Base-by-base conservation (phyloP, 2,797 vertebrate species). In the Silurus lanzhouensis region DNA sequence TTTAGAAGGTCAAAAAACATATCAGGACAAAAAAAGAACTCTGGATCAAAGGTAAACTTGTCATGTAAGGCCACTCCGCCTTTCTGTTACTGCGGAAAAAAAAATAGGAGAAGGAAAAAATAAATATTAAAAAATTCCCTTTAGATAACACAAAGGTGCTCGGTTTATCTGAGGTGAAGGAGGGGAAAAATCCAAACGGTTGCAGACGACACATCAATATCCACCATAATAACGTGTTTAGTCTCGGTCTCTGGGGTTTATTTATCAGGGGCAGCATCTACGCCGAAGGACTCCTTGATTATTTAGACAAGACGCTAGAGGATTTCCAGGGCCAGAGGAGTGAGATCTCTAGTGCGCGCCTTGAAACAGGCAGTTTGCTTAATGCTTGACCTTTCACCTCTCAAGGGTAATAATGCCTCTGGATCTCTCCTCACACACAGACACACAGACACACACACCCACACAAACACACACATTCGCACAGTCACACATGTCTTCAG, bases 1-100 rank as follows among this genome's bases (percentile, higher is more conserved):
- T 93, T 92, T 87, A 92, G 94, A 95, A 95, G 95, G 95, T 95
- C 95, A 94, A 94, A 94, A 93, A 95, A 94, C 93, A 94, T 84
- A 92, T 94, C 93, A 92, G 90, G 87, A 93, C 93, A 85, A 13
- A 85, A 83, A 19, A 86, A 89, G 76, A 93, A 93, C 91, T 91
- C 84, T 82, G 91, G 92, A 93, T 90, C 89, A 94, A 95, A 95
- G 93, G 94, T 93, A 92, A 93, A 85, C 71, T 88, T 86, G 84
- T 70, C 85, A 87, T 5, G 13, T 79, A 46, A 63, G 60, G 77
- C 31, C 89, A 91, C 87, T 90, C 92, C 89, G 52, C 71, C 85
- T 44, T 60, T 60, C 12, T 52, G 55, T 25, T 31, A 20, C 0
- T 74, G 84, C 89, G 84, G 87, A 87, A 87, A 88, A 86, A 87